A percentile compares a stretch with the other conserved stretches of the same genome.
Conservation (phyloP, 2,888 invertebrate genomes). For the Anthophora plumipes region DNA sequence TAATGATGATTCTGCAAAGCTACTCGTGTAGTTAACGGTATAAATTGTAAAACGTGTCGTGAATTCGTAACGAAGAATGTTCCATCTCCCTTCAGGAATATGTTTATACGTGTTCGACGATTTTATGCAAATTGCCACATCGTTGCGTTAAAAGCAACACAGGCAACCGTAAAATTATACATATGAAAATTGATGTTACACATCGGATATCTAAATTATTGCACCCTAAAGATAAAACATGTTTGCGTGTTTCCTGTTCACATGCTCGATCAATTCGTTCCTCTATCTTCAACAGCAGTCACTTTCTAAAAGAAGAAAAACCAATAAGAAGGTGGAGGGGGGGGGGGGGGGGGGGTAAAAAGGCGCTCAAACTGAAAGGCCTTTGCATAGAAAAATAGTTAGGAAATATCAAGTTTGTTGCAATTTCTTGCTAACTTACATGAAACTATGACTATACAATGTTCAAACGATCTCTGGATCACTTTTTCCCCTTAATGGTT, state of each 20-base stretch:
- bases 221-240: not conserved
- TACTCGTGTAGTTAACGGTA: constrained; percentile 2
- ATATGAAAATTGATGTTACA: not conserved
- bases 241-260: not conserved
- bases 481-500: not conserved
- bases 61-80: not conserved
- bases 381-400: not conserved
- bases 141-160: not conserved
- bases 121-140: not conserved
- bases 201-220: not conserved
- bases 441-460: not conserved
- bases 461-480: not conserved
- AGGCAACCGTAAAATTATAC: not conserved
- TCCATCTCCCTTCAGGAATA: not conserved
- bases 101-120: not conserved
- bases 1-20: not conserved
- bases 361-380: not conserved
- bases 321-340: not conserved
- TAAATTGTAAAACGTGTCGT: not conserved
- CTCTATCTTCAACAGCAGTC: not conserved
- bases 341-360: too few relatives aligned
- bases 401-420: not conserved
- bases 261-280: too few relatives aligned
- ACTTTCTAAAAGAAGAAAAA: not conserved
- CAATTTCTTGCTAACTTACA: not conserved